Conservation (phyloP, 2,888 invertebrate genomes). For the Osmoderma eremita region DNA sequence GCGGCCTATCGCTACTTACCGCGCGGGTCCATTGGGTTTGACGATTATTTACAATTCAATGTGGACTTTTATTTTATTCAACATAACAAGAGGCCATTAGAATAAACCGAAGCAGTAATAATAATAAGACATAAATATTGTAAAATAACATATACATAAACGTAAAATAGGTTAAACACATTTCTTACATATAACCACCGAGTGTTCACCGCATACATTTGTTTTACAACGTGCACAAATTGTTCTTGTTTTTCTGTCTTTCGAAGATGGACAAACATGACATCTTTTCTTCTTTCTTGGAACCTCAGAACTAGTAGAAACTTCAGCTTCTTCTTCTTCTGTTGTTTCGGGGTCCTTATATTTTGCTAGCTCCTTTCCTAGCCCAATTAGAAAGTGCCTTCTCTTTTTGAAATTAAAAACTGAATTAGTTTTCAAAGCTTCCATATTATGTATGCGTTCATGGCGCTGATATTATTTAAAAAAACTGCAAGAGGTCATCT, state of each 20-base stretch:
- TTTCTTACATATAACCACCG: too few relatives aligned
- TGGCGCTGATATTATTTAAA: slow-evolving; percentile 13
- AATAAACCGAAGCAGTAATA: too few relatives aligned
- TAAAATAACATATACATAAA: too few relatives aligned
- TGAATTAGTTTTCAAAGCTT: not conserved
- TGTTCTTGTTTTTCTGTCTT: not conserved
- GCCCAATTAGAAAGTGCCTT: not conserved
- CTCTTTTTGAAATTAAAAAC: not conserved
- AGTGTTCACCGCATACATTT: too few relatives aligned
- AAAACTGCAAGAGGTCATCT: slow-evolving; percentile 26
- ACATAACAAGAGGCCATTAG: too few relatives aligned
- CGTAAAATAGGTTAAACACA: too few relatives aligned
- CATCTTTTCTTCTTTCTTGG: not conserved
- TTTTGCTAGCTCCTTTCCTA: not conserved
- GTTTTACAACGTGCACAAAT: too few relatives aligned
- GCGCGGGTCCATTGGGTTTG: too few relatives aligned
- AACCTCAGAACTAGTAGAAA: not conserved
- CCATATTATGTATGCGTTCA: slow-evolving; percentile 15
- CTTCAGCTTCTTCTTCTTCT: slow-evolving; percentile 1
- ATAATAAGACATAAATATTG: too few relatives aligned
- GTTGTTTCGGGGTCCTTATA: not conserved
- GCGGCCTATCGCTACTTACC: too few relatives aligned
- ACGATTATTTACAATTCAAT: too few relatives aligned
- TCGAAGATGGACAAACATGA: slow-evolving; percentile 4
- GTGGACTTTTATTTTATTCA: too few relatives aligned